phyloP scores from a whole-genome alignment of 2,888 invertebrate species.

The Ashinkailepas kermadecensis region DNA sequence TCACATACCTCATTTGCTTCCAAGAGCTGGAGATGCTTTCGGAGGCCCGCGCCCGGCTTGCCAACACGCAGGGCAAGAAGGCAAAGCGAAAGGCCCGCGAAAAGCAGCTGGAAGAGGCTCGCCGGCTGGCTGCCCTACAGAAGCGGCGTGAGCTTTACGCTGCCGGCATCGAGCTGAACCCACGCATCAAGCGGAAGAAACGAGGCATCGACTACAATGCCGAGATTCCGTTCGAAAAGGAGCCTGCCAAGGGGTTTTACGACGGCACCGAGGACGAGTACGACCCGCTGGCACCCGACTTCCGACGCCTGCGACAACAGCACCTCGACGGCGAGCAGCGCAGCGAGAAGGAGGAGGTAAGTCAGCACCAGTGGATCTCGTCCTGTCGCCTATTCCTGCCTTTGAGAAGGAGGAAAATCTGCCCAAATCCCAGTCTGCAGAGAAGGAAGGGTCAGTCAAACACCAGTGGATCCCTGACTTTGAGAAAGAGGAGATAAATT shows the following conservation, averaged over 20 bases:
- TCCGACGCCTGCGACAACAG: conserved; percentile 79
- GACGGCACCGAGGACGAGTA: conserved; percentile 73
- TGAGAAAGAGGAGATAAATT: no score
- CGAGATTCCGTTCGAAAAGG: conserved; percentile 96
- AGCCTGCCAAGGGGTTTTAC: conserved; percentile 85
- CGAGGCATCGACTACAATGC: conserved; percentile 94
- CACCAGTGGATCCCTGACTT: no score
- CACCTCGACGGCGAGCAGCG: conserved; percentile 86
- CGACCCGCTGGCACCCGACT: conserved; percentile 83
- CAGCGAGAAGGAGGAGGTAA: conserved; percentile 80
- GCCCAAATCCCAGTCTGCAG: no score
- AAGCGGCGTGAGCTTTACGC: conserved; percentile 95
- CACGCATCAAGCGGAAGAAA: conserved; percentile 52
- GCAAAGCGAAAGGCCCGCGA: conserved; percentile 92
- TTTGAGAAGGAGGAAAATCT: no score
- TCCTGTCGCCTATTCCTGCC: no score
- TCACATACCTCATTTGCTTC: not conserved
- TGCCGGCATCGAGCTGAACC: conserved; percentile 71
- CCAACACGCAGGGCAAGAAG: conserved; percentile 77
- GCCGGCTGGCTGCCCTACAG: conserved; percentile 90
- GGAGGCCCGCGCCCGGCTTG: conserved; percentile 94
- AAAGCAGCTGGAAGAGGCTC: conserved; percentile 95
- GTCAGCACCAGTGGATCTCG: conserved; percentile 16
- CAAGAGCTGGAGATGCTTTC: conserved; percentile 97
- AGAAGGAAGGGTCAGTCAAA: no score